These are phyloP conservation scores for Drosophila prosaltans DNA, from an alignment of 1,140 invertebrate species.

Conservation along the genomic window DNA sequence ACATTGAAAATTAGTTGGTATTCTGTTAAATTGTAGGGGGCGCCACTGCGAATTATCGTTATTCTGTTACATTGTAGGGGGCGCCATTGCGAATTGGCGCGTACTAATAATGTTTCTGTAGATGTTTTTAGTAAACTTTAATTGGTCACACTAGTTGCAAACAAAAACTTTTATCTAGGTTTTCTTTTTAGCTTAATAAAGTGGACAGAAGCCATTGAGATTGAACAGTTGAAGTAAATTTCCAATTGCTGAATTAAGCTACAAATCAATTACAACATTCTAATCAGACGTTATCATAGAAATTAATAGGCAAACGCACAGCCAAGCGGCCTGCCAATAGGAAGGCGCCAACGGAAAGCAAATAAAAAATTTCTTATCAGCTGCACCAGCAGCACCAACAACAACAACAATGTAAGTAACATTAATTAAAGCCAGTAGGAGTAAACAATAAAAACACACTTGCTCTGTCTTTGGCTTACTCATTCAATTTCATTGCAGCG, in stretches of 20 bases:
- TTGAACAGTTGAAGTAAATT: neutral
- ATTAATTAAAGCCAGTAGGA: constrained; percentile 30
- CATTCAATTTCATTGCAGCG: constrained; percentile 16
- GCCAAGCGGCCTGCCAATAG: neutral
- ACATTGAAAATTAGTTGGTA: no score
- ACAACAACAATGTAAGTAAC: constrained; percentile 35
- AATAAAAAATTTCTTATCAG: constrained; percentile 63
- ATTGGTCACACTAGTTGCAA: constrained; percentile 33
- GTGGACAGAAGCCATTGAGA: neutral
- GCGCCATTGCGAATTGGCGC: no score
- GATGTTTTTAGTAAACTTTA: neutral
- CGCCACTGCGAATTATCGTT: no score
- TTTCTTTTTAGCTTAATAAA: neutral
- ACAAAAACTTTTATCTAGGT: constrained; percentile 13
- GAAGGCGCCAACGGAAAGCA: constrained; percentile 24
- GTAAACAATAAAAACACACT: constrained; percentile 27
- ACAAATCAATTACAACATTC: constrained; percentile 11
- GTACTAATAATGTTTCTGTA: no score
- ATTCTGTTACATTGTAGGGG: no score
- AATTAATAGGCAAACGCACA: neutral
- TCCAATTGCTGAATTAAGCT: neutral
- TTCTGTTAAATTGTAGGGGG: no score
- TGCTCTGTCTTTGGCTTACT: constrained; percentile 18
- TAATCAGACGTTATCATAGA: neutral
- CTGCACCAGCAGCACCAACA: constrained; percentile 30